Conservation (phyloP, 2,888 invertebrate species). For the Lasioglossum villosulum region DNA sequence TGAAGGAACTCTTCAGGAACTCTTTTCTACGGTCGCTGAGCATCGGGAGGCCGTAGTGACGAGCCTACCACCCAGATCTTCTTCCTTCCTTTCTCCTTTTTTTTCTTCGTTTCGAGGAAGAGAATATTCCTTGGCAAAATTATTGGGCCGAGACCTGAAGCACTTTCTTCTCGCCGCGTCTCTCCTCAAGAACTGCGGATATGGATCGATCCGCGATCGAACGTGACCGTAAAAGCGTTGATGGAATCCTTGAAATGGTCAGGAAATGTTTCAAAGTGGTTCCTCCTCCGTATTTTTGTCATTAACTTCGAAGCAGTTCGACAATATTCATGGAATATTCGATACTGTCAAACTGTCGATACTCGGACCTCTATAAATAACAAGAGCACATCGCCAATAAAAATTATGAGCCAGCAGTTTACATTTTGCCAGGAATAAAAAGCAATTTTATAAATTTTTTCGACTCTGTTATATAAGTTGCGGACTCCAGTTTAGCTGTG, state of each 20-base stretch:
- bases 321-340: background rate
- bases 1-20: slow-evolving; percentile 33
- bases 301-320: background rate
- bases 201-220: slow-evolving; percentile 27
- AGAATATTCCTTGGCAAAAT: slow-evolving; percentile 16
- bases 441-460: background rate
- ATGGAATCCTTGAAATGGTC: slow-evolving; percentile 20
- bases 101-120: background rate
- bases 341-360: background rate
- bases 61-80: background rate
- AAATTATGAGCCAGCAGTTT: background rate
- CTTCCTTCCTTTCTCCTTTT: background rate
- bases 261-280: slow-evolving; percentile 11
- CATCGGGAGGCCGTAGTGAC: background rate
- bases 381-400: background rate
- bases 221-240: background rate
- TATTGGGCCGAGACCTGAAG: slow-evolving; percentile 25
- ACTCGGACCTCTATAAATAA: background rate
- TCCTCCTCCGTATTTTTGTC: slow-evolving; percentile 15
- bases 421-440: background rate
- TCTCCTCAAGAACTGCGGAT: slow-evolving; percentile 1
- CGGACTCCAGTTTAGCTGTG: background rate
- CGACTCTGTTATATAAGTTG: background rate
- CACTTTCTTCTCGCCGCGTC: background rate
- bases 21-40: slow-evolving; percentile 36